Evolutionary conservation across 2,888 invertebrate genomes (phyloP).

Genomic region (Drosophila paranaensis): DNA sequence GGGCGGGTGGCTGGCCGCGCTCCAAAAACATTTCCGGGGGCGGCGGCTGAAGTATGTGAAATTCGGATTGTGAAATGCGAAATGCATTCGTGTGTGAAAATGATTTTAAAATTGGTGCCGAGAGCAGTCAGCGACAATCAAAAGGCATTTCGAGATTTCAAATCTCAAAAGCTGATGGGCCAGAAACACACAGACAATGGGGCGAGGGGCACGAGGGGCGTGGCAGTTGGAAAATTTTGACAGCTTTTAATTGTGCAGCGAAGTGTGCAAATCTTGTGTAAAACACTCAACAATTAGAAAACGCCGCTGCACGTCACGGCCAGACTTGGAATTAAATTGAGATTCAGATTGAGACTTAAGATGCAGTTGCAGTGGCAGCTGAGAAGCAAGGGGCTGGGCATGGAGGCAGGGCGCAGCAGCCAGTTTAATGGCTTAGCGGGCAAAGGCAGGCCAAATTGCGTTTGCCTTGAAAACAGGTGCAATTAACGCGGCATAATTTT

Average conservation of each 20-base stretch:
- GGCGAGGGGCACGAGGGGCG: not conserved
- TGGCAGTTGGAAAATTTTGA: slow-evolving; percentile 64
- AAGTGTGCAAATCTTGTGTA: slow-evolving; percentile 44
- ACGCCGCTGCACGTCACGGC: slow-evolving; percentile 59
- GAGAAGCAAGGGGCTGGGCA: no score
- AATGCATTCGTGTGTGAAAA: slow-evolving; percentile 79
- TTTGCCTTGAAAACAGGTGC: slow-evolving; percentile 61
- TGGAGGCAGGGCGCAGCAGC: slow-evolving; percentile 17
- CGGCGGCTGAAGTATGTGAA: slow-evolving; percentile 26
- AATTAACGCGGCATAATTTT: slow-evolving; percentile 74
- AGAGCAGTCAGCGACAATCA: slow-evolving; percentile 65
- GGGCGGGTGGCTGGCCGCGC: slow-evolving; percentile 1
- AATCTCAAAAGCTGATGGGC: slow-evolving; percentile 43
- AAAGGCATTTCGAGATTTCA: slow-evolving; percentile 61
- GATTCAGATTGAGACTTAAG: slow-evolving; percentile 13
- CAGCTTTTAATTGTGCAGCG: slow-evolving; percentile 78
- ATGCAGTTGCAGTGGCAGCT: not conserved
- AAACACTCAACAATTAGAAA: slow-evolving; percentile 59
- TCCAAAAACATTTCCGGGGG: slow-evolving; percentile 7
- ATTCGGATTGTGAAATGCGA: slow-evolving; percentile 37
- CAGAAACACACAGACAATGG: slow-evolving; percentile 10
- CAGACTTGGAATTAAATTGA: slow-evolving; percentile 40
- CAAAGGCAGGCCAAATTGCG: slow-evolving; percentile 57
- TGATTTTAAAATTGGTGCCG: slow-evolving; percentile 76
- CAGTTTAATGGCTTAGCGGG: slow-evolving; percentile 63